Evolutionary conservation across 2,113 vertebrate genomes (phyloP), one percentile per base, ranked within the genome.

Genomic region (Chunga burmeisteri): DNA sequence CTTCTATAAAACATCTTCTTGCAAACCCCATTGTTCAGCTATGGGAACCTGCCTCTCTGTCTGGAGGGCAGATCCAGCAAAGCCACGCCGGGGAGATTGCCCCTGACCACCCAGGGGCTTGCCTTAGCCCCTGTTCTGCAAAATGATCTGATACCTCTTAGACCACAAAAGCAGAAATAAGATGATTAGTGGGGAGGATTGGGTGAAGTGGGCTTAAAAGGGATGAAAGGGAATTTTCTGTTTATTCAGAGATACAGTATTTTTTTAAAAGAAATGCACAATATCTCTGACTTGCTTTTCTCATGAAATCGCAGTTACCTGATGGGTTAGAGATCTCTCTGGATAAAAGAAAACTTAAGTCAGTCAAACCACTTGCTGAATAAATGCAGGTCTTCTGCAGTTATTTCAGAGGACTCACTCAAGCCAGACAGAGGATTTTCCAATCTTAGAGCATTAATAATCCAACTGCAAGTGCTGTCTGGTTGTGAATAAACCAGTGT

Each of bases 1-100:
- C 98, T 98, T 94, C 88, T 97, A 98, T 98, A 86, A 91, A 93
- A 70, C 74, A 77, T 93, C 77, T 86, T 89, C 77, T 88, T 73
- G 68, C 84, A 94, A 88, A 84, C 65, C 82, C 72, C 53, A 32
- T 74, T 88, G 84, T 85, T 91, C 14, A 2, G 58, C 74, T 62
- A 2, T 27, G 56, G 61, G 77, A 90, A 86, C 20, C 17, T 91
- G 56, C 44, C 42, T 53, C n/a, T 72, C 30, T 36, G 44, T 59
- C 81, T 62, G 34, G 27, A 86, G 71, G 84, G 81, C 84, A 85
- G n/a, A 88, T 49, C 44, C 74, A 63, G 66, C n/a, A 93, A 79
- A 96, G 67, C 55, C 10, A 0, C 65, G 25, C 29, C 1, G 0
- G 7, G 13, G 20, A 86, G 16, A 13, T 59, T 81, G n/a, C 42